A percentile compares a stretch with the other conserved stretches of the same genome.
Conservation (phyloP, 2,797 vertebrate genomes). For the Orientallactaga sibirica region DNA sequence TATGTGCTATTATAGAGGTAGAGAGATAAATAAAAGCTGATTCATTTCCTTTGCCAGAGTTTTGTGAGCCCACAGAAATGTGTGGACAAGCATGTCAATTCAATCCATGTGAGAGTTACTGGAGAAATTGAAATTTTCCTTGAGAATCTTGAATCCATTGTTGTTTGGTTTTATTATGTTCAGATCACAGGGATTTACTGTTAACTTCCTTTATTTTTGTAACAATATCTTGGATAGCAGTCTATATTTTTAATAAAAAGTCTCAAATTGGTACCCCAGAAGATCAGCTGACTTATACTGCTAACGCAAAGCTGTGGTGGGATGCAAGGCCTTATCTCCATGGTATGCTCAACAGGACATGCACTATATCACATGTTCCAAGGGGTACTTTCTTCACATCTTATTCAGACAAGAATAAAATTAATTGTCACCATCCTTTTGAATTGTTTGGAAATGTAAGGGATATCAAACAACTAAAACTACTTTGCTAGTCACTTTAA, state of each 20-base stretch:
- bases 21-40: background rate
- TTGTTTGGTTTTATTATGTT: conserved; percentile 31
- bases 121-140: conserved; percentile 30
- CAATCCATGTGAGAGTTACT: background rate
- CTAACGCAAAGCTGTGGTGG: background rate
- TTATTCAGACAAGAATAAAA: conserved; percentile 7
- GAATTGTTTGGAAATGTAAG: background rate
- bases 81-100: background rate
- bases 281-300: background rate
- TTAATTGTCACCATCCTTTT: background rate
- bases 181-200: conserved; percentile 47
- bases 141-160: background rate
- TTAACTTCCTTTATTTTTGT: conserved; percentile 37
- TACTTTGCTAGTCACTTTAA: conserved; percentile 17
- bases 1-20: background rate
- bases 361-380: background rate
- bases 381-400: background rate
- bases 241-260: conserved; percentile 68
- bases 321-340: background rate
- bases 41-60: background rate
- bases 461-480: background rate
- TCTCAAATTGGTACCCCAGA: background rate
- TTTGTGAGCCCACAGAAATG: background rate
- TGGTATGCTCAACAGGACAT: too few relatives aligned
- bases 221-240: conserved; percentile 32